Percentiles rank a stretch among this genome's conserved stretches.
Evolutionary conservation across 2,888 invertebrate species (phyloP).

Genomic region (Eilema sororculum): DNA sequence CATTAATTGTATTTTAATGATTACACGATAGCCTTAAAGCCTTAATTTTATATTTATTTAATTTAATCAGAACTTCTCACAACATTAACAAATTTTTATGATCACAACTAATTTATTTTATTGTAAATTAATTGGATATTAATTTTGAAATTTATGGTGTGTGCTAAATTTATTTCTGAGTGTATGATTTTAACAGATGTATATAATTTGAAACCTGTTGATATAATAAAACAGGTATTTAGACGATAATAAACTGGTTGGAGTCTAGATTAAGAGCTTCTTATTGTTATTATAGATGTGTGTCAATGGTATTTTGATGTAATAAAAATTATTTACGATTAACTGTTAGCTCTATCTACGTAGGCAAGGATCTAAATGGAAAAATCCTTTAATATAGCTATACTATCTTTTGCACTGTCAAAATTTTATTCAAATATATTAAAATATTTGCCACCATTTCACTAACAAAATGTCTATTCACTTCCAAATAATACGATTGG

Average conservation of each 20-base stretch:
- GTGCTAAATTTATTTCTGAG: conserved; percentile 38
- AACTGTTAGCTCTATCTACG: background rate
- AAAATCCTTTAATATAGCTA: background rate
- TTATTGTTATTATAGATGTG: conserved; percentile 6
- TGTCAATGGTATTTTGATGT: background rate
- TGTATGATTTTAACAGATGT: conserved; percentile 31
- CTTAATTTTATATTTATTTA: conserved; percentile 43
- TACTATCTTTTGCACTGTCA: background rate
- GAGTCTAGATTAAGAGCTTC: conserved; percentile 23
- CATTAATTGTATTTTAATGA: conserved; percentile 42
- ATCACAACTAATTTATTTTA: conserved; percentile 50
- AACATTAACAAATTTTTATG: conserved; percentile 45
- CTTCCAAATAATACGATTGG: background rate
- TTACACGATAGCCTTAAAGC: conserved; percentile 47
- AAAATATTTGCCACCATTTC: background rate
- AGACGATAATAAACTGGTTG: conserved; percentile 35
- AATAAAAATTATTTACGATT: conserved; percentile 5
- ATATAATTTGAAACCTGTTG: conserved; percentile 35
- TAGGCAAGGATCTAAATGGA: background rate
- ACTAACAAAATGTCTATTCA: background rate
- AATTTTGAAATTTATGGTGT: conserved; percentile 48
- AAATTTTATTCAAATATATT: background rate
- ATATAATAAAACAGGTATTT: conserved; percentile 28
- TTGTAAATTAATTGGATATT: conserved; percentile 51
- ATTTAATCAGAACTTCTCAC: conserved; percentile 40